Conservation (phyloP, 2,113 vertebrate species). For the Odocoileus hemionus region DNA sequence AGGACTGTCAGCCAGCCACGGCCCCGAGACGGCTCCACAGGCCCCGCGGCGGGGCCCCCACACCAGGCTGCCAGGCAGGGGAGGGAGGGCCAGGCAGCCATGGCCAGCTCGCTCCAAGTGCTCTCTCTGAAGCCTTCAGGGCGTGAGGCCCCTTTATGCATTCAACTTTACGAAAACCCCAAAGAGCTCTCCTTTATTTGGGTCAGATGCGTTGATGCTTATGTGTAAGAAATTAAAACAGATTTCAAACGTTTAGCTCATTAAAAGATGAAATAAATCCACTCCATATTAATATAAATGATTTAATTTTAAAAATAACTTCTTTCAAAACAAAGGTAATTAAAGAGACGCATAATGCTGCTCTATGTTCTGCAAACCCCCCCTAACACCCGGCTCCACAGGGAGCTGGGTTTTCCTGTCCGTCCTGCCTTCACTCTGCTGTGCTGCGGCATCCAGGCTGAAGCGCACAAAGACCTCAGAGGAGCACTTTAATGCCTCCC, state of each 20-base stretch:
- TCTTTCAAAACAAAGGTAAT: background rate
- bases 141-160: background rate
- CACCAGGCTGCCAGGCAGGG: too few relatives aligned
- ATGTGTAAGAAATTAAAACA: background rate
- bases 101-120: background rate
- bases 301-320: background rate
- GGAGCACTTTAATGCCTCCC: background rate
- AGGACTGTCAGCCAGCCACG: fast-evolving
- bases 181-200: background rate
- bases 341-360: background rate
- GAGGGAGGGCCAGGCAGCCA: background rate
- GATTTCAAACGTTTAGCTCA: background rate
- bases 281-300: background rate
- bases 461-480: background rate
- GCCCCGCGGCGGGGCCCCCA: background rate
- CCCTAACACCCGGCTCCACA: fast-evolving
- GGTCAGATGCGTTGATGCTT: background rate
- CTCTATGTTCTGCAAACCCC: background rate
- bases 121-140: background rate
- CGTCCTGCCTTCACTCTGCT: background rate
- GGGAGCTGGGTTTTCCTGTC: fast-evolving
- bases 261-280: background rate
- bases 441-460: fast-evolving
- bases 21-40: fast-evolving
- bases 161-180: background rate